These are phyloP conservation scores for Bombylius discolor DNA, from an alignment of 2,888 invertebrate genomes.

Conservation along the genomic window DNA sequence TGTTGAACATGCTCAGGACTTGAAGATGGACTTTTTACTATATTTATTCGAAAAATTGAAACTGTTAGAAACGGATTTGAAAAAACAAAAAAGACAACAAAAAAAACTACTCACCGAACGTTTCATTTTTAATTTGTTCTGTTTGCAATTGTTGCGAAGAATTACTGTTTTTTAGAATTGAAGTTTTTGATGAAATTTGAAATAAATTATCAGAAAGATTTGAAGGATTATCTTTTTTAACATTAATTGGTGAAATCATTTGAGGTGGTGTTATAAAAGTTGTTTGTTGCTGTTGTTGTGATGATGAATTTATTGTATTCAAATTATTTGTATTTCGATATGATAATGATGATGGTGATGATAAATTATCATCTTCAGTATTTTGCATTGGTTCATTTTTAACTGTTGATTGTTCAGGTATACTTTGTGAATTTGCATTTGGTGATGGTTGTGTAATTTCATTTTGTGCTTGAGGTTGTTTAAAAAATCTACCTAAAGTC, in stretches of 20 bases:
- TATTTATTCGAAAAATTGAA: not conserved
- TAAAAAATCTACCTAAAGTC: slow-evolving; percentile 14
- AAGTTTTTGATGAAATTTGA: slow-evolving; percentile 1
- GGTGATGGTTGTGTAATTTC: slow-evolving; percentile 8
- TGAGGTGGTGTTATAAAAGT: slow-evolving; percentile 2
- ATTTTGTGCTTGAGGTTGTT: slow-evolving; percentile 9
- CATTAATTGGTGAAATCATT: slow-evolving; percentile 18
- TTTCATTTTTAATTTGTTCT: slow-evolving; percentile 30
- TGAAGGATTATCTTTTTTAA: slow-evolving; percentile 25
- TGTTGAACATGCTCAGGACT: slow-evolving; percentile 18
- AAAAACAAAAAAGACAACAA: not conserved
- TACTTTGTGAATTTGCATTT: slow-evolving; percentile 8
- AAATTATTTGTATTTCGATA: slow-evolving; percentile 13
- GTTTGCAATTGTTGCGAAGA: slow-evolving; percentile 16
- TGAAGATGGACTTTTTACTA: slow-evolving; percentile 18
- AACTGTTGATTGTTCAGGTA: slow-evolving; percentile 14
- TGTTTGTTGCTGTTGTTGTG: not conserved
- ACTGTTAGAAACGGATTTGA: not conserved
- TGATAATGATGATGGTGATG: slow-evolving; percentile 7
- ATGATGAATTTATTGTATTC: not conserved
- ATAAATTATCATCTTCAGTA: slow-evolving; percentile 21
- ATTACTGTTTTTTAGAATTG: not conserved
- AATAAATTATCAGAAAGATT: not conserved
- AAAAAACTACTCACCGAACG: slow-evolving; percentile 12
- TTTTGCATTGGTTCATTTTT: slow-evolving; percentile 23